Conservation (phyloP, 2,797 vertebrate genomes). For the Nannoperca australis region DNA sequence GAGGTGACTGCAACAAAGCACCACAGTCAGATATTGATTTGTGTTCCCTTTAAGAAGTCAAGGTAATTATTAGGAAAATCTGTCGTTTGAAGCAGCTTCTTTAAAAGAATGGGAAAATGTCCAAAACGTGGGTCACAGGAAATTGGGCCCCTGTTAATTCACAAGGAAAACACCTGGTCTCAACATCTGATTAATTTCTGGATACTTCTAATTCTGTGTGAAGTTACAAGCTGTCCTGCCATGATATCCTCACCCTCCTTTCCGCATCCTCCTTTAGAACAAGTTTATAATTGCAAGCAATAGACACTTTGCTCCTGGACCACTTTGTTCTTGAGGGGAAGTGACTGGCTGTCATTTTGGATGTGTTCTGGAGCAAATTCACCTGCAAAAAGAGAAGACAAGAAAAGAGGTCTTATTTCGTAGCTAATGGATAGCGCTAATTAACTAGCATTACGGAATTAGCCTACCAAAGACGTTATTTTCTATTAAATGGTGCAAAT, state of each 20-base stretch:
- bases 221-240: not conserved
- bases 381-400: slow-evolving; percentile 28
- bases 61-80: slow-evolving; percentile 51
- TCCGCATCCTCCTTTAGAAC: slow-evolving; percentile 67
- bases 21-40: slow-evolving; percentile 54
- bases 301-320: slow-evolving; percentile 72
- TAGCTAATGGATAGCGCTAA: not conserved
- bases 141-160: not conserved
- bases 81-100: slow-evolving; percentile 55
- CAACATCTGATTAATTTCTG: not conserved
- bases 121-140: slow-evolving; percentile 23
- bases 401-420: not conserved
- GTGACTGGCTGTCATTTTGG: slow-evolving; percentile 69
- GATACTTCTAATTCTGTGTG: not conserved
- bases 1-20: slow-evolving; percentile 15
- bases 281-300: slow-evolving; percentile 69
- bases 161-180: not conserved
- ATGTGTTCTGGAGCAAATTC: not conserved
- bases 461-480: not conserved
- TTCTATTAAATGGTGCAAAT: not conserved
- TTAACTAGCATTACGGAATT: not conserved
- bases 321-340: slow-evolving; percentile 49
- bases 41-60: slow-evolving; percentile 39
- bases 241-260: slow-evolving; percentile 67
- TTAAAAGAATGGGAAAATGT: slow-evolving; percentile 31